Base-by-base conservation (phyloP, 2,888 invertebrate genomes). In the Oligia fasciuncula region DNA sequence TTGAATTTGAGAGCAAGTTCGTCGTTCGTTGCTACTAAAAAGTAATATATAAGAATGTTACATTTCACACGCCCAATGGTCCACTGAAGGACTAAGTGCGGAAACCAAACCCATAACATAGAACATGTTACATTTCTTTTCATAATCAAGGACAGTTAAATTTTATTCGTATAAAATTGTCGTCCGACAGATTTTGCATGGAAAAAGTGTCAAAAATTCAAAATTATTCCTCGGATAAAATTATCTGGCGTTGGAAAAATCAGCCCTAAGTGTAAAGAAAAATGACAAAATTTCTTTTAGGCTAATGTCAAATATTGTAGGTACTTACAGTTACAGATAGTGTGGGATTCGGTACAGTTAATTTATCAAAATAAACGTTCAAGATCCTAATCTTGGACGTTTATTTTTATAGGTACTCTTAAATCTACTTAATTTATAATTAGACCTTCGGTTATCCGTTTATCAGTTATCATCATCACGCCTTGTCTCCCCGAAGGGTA, bases 1-100 rank as follows among this genome's bases (percentile, higher is more conserved):
- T 75, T 73, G 17, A 73, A 76, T 51, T 40, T 51, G 17, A 62
- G 14, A 23, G 76, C 11, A 43, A 75, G 76, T 40, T 43, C 43
- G 43, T 43, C 5, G 4, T 76, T 40, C 6, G 35, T n/a, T 76
- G n/a, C 19, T 13, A 62, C 19, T 76, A 9, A 11, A 17, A 46
- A 57, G 57, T 0, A 54, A 40, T 70, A n/a, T n/a, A 54, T 54
- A 14, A 8, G 13, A 35, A 73, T 60, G 0, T 29, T 17, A n/a
- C 9, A 9, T 70, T 71, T 23, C 3, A 1, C 29, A 29, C 29
- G 29, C 29, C 0, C 29, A 29, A 29, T 29, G 29, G 29, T 29
- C 29, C 29, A 29, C 29, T 29, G 29, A 29, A 29, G 29, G 29
- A 29, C 29, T 29, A 29, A 29, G 29, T 29, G 29, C 29, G 29